Evolutionary conservation across 2,888 invertebrate genomes (phyloP), one percentile per base, ranked within the genome.

Genomic region (Serripes groenlandicus): DNA sequence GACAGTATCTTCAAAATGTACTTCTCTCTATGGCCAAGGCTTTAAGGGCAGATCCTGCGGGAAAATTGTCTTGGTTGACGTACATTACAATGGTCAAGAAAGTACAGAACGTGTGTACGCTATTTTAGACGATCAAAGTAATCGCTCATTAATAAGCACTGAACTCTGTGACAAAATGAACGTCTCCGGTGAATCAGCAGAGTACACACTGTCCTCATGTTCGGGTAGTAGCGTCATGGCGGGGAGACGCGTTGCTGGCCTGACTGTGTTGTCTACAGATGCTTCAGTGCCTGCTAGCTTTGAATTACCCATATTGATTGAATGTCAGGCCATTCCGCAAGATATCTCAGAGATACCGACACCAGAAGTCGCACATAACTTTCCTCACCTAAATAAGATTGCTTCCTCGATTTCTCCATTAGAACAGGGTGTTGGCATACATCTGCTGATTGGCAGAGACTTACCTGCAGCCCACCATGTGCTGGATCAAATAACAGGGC

Each of bases 121-220:
- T 21, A 54, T 78, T 49, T 74, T 81, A n/a, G 77, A 81, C 32
- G 74, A 78, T 32, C 77, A 81, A 58, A 73, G 76, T 58, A 78
- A 78, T 60, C 26, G n/a, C 15, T 77, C 77, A 35, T 42, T 78
- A 7, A 68, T 66, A 15, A 62, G 58, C 23, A 26, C 76, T 30
- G 68, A 68, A 34, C 21, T 76, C 7, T 64, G 76, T 18, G 68
- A 76, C 35, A 18, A 32, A 4, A 76, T 81, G 68, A 30, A 58
- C 23, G 49, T 76, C 3, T 28, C n/a, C 18, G 35, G 18, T 18
- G 42, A 30, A n/a, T 28, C 42, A 2, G 18, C 1, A 23, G 68
- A 30, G 42, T 81, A 76, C 52, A 37, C 75, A 18, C 56, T 81
- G 5, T 72, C 32, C n/a, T 62, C 52, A 35, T 77, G 81, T 69